A percentile compares a stretch with the other conserved stretches of the same genome.
Conservation (phyloP, 1,140 invertebrate species). For the Meloidogyne floridensis region DNA sequence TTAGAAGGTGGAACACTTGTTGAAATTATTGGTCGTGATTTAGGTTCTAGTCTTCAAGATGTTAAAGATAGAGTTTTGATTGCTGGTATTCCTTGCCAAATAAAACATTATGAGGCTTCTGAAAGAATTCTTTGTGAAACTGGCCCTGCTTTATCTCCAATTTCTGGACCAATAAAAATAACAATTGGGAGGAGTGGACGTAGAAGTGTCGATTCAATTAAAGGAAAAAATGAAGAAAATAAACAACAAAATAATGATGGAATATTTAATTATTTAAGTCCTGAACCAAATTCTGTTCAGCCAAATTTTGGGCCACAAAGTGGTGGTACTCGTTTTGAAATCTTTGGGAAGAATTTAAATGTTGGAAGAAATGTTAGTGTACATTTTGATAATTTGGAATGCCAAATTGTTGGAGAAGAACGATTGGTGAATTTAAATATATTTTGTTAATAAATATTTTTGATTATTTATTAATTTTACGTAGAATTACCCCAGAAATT, state of each 20-base stretch:
- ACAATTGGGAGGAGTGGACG: slow-evolving; percentile 25
- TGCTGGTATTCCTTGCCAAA: slow-evolving; percentile 81
- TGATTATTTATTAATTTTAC: too few species aligned
- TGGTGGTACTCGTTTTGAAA: slow-evolving; percentile 86
- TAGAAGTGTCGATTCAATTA: slow-evolving; percentile 5
- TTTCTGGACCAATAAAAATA: neutral
- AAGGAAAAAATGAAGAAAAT: slow-evolving; percentile 33
- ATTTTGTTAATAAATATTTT: too few species aligned
- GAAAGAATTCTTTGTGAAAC: slow-evolving; percentile 23
- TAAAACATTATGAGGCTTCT: slow-evolving; percentile 60
- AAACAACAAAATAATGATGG: slow-evolving; percentile 43
- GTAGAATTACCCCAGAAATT: too few species aligned
- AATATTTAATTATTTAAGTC: slow-evolving; percentile 75
- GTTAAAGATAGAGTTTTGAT: slow-evolving; percentile 87
- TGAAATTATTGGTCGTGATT: slow-evolving; percentile 91
- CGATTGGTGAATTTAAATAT: neutral
- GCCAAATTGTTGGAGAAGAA: slow-evolving; percentile 79
- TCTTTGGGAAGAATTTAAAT: slow-evolving; percentile 86
- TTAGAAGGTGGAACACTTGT: slow-evolving; percentile 91
- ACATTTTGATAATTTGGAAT: slow-evolving; percentile 83
- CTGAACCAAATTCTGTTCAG: slow-evolving; percentile 78
- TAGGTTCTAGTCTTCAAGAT: slow-evolving; percentile 85
- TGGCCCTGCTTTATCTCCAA: neutral
- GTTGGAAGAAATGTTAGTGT: slow-evolving; percentile 86
- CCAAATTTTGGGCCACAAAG: slow-evolving; percentile 86